Evolutionary conservation across 2,888 invertebrate species (phyloP).

Genomic region (Morpho helenor): DNA sequence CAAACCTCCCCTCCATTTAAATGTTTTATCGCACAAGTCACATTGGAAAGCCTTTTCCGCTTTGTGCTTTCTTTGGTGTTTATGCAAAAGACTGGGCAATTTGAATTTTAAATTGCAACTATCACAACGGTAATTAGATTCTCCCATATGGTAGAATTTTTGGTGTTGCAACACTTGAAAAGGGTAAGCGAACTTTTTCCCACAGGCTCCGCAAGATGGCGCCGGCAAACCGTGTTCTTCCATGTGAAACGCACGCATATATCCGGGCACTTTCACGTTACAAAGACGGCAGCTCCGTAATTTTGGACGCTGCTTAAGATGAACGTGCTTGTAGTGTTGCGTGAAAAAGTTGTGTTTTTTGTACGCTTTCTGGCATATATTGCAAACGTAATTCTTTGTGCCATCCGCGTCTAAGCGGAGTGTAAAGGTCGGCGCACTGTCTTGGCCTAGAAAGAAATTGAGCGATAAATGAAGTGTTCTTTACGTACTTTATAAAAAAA

Average conservation of each 20-base stretch:
- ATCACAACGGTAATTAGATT: slow-evolving; percentile 50
- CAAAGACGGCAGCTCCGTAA: slow-evolving; percentile 47
- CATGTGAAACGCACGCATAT: slow-evolving; percentile 43
- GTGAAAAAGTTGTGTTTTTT: slow-evolving; percentile 39
- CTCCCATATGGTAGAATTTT: slow-evolving; percentile 49
- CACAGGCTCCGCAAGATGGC: slow-evolving; percentile 49
- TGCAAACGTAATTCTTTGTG: slow-evolving; percentile 33
- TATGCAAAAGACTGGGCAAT: slow-evolving; percentile 33
- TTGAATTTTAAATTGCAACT: slow-evolving; percentile 68
- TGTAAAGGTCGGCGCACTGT: neutral
- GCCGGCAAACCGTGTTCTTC: slow-evolving; percentile 51
- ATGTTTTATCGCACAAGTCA: neutral
- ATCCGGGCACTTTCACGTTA: slow-evolving; percentile 38
- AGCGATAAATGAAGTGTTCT: too few species aligned
- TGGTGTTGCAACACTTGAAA: slow-evolving; percentile 47
- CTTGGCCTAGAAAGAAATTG: too few species aligned
- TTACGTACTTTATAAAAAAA: too few species aligned
- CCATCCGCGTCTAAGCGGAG: slow-evolving; percentile 23
- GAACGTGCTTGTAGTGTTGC: slow-evolving; percentile 51
- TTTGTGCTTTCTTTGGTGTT: slow-evolving; percentile 34
- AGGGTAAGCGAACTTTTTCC: slow-evolving; percentile 47
- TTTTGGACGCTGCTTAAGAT: slow-evolving; percentile 43
- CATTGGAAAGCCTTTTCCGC: slow-evolving; percentile 37
- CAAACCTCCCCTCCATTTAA: slow-evolving; percentile 2
- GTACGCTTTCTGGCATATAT: slow-evolving; percentile 36